Conservation (phyloP, 2,888 invertebrate species). For the Drosophila histrio region DNA sequence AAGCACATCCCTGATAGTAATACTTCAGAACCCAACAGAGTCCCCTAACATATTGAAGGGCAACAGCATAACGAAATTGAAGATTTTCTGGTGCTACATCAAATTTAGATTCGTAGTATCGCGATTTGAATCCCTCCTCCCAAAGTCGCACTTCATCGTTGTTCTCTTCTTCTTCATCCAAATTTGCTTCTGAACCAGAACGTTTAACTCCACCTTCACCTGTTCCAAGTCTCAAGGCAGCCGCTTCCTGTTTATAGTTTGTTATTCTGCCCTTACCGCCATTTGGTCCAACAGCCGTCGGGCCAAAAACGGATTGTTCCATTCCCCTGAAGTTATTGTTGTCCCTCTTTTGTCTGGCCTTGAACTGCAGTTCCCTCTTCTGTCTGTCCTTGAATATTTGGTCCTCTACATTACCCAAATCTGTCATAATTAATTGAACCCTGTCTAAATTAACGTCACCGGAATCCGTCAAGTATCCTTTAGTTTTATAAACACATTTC, state of each 20-base stretch:
- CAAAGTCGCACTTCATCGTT: conserved; percentile 88
- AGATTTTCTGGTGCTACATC: conserved; percentile 90
- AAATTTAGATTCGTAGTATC: conserved; percentile 98
- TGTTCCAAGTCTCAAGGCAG: conserved; percentile 84
- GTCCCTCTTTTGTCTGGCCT: conserved; percentile 88
- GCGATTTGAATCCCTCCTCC: conserved; percentile 99
- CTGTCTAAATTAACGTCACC: conserved; percentile 96
- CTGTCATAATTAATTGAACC: conserved; percentile 97
- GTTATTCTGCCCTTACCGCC: conserved; percentile 84
- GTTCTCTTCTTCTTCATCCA: conserved; percentile 81
- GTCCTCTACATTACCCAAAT: conserved; percentile 97
- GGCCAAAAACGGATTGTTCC: conserved; percentile 90
- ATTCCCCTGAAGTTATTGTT: conserved; percentile 89
- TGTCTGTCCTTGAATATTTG: conserved; percentile 98
- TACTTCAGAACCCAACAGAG: conserved; percentile 99
- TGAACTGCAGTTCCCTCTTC: conserved; percentile 92
- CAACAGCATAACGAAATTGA: conserved; percentile 96
- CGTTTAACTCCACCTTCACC: conserved; percentile 44
- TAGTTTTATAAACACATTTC: conserved; percentile 96
- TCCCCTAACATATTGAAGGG: conserved; percentile 96
- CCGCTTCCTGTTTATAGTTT: conserved; percentile 91
- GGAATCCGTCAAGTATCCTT: conserved; percentile 96
- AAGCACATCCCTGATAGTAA: conserved; percentile 99
- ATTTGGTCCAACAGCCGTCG: conserved; percentile 87
- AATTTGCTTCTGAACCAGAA: conserved; percentile 64